These are phyloP conservation scores for Lasioglossum villosulum DNA, from an alignment of 2,888 invertebrate species.

Conservation along the genomic window DNA sequence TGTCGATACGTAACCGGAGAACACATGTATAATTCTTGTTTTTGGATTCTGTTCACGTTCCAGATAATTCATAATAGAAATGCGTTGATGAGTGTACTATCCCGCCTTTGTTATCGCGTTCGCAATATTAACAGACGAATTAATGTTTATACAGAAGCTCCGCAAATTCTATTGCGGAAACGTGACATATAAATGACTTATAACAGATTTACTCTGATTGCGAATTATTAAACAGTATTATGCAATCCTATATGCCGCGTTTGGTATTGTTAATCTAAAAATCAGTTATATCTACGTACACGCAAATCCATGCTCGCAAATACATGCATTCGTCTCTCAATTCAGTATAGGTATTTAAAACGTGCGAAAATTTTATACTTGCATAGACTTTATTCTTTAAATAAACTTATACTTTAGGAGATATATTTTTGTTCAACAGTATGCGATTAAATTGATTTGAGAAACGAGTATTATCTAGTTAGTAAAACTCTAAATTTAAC, in stretches of 20 bases:
- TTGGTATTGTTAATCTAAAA: not conserved
- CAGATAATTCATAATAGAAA: not conserved
- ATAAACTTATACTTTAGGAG: not conserved
- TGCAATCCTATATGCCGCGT: not conserved
- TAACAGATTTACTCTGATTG: not conserved
- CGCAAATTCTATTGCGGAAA: not conserved
- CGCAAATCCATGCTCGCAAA: not conserved
- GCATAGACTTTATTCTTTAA: not conserved
- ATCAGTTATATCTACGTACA: not conserved
- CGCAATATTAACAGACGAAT: not conserved
- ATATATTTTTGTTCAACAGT: not conserved
- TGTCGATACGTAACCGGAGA: not conserved
- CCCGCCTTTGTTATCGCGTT: not conserved
- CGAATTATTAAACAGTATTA: not conserved
- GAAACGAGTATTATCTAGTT: not conserved
- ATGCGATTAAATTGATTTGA: not conserved
- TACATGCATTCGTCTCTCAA: not conserved
- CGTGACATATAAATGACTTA: not conserved
- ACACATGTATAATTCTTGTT: not conserved
- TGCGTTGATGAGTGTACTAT: not conserved
- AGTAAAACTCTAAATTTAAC: too few species aligned
- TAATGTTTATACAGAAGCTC: not conserved
- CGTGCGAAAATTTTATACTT: not conserved
- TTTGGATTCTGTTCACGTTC: not conserved
- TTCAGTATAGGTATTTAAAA: not conserved